Evolutionary conservation across 2,797 vertebrate genomes (phyloP).

Genomic region (Sciaenops ocellatus): DNA sequence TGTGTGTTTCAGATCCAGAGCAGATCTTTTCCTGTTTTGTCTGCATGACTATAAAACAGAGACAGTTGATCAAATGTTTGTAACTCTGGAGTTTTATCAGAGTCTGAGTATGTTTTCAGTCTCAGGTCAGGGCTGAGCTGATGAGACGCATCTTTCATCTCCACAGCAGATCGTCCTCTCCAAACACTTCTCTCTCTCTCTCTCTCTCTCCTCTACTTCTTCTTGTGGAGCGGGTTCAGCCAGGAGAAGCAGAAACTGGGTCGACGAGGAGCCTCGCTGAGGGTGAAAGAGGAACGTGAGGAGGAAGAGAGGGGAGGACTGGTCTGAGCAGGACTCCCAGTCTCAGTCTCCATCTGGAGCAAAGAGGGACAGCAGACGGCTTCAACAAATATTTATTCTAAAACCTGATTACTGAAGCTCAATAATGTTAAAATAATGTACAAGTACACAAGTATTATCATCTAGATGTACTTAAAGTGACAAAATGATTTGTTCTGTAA

Average conservation of each 20-base stretch:
- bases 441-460: no score
- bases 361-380: neutral
- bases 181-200: neutral
- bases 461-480: no score
- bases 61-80: neutral
- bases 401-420: no score
- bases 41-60: neutral
- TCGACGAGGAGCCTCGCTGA: slow-evolving; percentile 43
- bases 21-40: neutral
- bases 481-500: no score
- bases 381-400: neutral
- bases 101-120: neutral
- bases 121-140: neutral
- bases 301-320: neutral
- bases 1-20: neutral
- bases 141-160: slow-evolving; percentile 1
- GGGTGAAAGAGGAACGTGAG: slow-evolving; percentile 8
- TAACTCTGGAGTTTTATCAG: neutral
- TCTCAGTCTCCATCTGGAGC: slow-evolving; percentile 48
- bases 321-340: slow-evolving; percentile 21
- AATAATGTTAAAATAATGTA: no score
- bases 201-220: slow-evolving; percentile 54
- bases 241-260: slow-evolving; percentile 79
- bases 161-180: neutral
- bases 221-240: slow-evolving; percentile 69